These are phyloP conservation scores for Cotesia typhae DNA, from an alignment of 1,140 invertebrate species.

Conservation along the genomic window DNA sequence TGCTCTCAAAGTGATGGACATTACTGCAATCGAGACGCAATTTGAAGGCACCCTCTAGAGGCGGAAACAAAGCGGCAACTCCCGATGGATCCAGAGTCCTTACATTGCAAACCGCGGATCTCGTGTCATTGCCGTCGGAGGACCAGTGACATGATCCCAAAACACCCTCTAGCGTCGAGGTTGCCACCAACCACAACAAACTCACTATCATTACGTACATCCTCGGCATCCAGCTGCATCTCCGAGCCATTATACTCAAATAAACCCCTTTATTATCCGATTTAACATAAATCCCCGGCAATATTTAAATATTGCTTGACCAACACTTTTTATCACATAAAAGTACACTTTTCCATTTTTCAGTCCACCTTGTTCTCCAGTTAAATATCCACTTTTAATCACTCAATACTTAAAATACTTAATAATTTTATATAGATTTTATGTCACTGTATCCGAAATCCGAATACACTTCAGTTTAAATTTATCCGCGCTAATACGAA, in stretches of 20 bases:
- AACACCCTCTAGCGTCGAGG: slow-evolving; percentile 32
- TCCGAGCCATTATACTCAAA: slow-evolving; percentile 46
- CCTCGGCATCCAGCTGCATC: slow-evolving; percentile 44
- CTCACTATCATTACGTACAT: slow-evolving; percentile 39
- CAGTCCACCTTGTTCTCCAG: slow-evolving; percentile 9
- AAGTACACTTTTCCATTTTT: slow-evolving; percentile 34
- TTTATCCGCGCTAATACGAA: no score
- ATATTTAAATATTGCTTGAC: slow-evolving; percentile 9
- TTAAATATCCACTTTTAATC: slow-evolving; percentile 4
- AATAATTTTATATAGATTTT: neutral
- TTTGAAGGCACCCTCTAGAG: slow-evolving; percentile 74
- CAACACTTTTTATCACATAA: slow-evolving; percentile 46
- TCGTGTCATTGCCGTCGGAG: slow-evolving; percentile 70
- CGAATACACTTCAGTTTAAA: no score
- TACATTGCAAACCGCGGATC: slow-evolving; percentile 73
- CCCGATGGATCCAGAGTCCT: slow-evolving; percentile 72
- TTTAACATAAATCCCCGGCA: no score
- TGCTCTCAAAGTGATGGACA: slow-evolving; percentile 81
- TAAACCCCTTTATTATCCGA: no score
- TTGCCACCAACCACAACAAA: slow-evolving; percentile 39
- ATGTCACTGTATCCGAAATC: neutral
- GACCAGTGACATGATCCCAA: slow-evolving; percentile 69
- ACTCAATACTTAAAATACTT: neutral
- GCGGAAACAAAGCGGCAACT: slow-evolving; percentile 72
- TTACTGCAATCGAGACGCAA: slow-evolving; percentile 81